phyloP scores from a whole-genome alignment of 2,888 invertebrate species.

The Nysson spinosus region DNA sequence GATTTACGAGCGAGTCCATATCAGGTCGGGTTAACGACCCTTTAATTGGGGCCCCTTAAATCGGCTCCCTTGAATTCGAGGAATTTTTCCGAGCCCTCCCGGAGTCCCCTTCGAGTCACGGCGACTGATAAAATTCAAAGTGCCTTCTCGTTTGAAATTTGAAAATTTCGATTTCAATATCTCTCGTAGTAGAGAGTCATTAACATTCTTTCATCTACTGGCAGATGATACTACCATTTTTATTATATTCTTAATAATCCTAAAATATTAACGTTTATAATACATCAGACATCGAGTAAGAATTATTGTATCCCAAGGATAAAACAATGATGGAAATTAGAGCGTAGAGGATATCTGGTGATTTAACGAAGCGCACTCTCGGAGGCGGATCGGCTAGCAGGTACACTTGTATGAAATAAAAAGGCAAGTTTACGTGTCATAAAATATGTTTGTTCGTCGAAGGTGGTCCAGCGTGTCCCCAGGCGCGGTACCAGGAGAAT shows the following conservation, averaged over 20 bases:
- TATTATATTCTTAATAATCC: too few species aligned
- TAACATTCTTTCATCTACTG: constrained; percentile 14
- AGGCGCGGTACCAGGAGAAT: too few species aligned
- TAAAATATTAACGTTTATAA: too few species aligned
- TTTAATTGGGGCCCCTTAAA: neutral
- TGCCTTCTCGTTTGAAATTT: neutral
- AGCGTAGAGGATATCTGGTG: too few species aligned
- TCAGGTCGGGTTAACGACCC: constrained; percentile 4
- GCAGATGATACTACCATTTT: too few species aligned
- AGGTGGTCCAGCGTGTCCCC: constrained; percentile 61
- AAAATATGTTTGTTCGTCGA: constrained; percentile 67
- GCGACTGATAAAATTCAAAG: neutral
- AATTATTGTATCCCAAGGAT: neutral
- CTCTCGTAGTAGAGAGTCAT: neutral
- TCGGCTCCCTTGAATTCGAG: constrained; percentile 6
- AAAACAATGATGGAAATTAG: too few species aligned
- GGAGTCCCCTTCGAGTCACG: neutral
- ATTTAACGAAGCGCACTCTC: neutral
- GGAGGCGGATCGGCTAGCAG: neutral
- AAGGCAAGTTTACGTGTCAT: constrained; percentile 73
- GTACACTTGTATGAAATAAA: constrained; percentile 65
- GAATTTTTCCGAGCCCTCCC: constrained; percentile 6
- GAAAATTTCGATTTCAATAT: neutral
- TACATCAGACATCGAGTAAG: constrained; percentile 1
- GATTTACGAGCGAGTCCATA: constrained; percentile 1